These are phyloP conservation scores for Diachasmimorpha longicaudata DNA, from an alignment of 1,140 invertebrate species.

Conservation along the genomic window DNA sequence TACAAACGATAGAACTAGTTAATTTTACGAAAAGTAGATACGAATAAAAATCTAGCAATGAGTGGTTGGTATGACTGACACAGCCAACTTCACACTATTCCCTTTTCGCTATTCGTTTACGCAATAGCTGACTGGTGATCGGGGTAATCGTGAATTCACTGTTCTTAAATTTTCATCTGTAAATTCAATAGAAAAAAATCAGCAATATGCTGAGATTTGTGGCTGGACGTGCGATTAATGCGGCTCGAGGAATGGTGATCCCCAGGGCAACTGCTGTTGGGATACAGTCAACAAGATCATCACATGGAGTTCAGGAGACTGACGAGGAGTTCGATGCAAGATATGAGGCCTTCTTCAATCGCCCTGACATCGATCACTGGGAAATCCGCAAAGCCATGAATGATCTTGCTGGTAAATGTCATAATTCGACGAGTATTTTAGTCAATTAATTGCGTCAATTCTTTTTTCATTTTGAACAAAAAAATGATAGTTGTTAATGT, in stretches of 20 bases:
- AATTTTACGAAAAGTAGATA: background rate
- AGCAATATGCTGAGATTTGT: conserved; percentile 63
- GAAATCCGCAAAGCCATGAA: conserved; percentile 90
- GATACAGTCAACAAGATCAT: conserved; percentile 42
- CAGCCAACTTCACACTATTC: background rate
- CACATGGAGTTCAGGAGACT: conserved; percentile 56
- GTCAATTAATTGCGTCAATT: no score
- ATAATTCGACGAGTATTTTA: no score
- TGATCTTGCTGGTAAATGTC: conserved; percentile 65
- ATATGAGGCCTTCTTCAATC: conserved; percentile 87
- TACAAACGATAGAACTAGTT: no score
- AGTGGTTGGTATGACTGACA: background rate
- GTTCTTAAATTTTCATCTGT: background rate
- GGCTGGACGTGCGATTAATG: conserved; percentile 50
- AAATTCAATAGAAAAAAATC: background rate
- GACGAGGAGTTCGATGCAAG: conserved; percentile 78
- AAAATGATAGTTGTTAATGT: no score
- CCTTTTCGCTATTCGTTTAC: background rate
- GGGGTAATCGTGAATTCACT: background rate
- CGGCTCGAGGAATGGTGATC: conserved; percentile 47
- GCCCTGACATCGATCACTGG: conserved; percentile 94
- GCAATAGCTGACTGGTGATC: background rate
- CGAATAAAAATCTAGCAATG: no score
- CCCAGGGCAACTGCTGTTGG: conserved; percentile 36
- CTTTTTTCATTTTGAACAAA: no score